A percentile compares a stretch with the other conserved stretches of the same genome.
Conservation (phyloP, 2,888 invertebrate species). For the Sarcophaga carnaria region DNA sequence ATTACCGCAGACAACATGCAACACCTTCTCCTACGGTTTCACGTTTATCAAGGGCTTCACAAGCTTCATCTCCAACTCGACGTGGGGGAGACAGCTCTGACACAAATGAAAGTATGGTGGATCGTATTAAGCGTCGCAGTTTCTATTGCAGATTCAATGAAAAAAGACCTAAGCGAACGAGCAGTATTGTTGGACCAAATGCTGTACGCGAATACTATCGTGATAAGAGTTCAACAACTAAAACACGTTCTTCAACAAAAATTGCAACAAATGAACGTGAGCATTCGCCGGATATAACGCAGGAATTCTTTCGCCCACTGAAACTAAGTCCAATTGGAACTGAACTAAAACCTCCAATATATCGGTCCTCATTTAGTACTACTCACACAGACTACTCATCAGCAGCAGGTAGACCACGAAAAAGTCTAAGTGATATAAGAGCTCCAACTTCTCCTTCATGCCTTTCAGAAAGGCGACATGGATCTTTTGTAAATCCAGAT, state of each 20-base stretch:
- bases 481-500: constrained; percentile 69
- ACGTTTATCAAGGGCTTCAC: constrained; percentile 82
- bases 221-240: constrained; percentile 77
- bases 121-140: constrained; percentile 93
- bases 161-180: constrained; percentile 88
- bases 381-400: constrained; percentile 72
- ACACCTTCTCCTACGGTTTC: constrained; percentile 80
- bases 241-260: constrained; percentile 75
- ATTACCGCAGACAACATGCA: constrained; percentile 77
- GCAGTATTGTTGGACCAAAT: constrained; percentile 85
- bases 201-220: constrained; percentile 84
- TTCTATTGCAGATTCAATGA: constrained; percentile 95
- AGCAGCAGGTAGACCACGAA: constrained; percentile 75
- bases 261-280: constrained; percentile 74
- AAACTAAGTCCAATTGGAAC: constrained; percentile 80
- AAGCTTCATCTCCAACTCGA: constrained; percentile 80
- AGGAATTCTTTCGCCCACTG: constrained; percentile 79
- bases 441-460: constrained; percentile 78
- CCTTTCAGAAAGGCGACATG: constrained; percentile 75
- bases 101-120: constrained; percentile 89
- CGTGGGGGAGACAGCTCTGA: constrained; percentile 80
- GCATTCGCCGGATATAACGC: constrained; percentile 79
- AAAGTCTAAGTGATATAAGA: constrained; percentile 78
- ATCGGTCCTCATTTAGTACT: constrained; percentile 73
- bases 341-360: constrained; percentile 79